Evolutionary conservation across 1,140 invertebrate species (phyloP), one percentile per base, ranked within the genome.

Genomic region (Scaptomyza graminum): DNA sequence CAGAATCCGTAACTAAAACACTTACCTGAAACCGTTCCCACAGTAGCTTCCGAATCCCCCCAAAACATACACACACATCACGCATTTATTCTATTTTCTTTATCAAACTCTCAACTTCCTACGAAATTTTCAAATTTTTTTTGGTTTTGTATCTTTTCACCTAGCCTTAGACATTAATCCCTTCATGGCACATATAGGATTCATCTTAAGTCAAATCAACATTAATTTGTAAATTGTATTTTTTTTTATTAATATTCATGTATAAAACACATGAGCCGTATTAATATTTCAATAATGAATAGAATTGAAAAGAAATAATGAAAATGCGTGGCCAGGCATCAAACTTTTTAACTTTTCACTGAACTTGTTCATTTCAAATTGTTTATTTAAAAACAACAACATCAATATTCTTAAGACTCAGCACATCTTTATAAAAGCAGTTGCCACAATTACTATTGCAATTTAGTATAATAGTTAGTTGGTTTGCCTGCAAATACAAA

Each of bases 271-370:
- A 44, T 56, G 60, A 50, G 46, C 44, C 55, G 44, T 56, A 55
- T 34, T n/a, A 34, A 60, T 47, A 18, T 50, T 51, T 39, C 13
- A 25, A 59, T 57, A 69, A 25, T 18, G 25, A 37, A 72, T 50
- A 52, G 31, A 28, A 69, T 51, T 47, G 63, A 60, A 68, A 54
- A 63, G 44, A 57, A 79, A 77, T 66, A 49, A 79, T 70, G 65
- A 74, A 87, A 90, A 90, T 90, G 89, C 89, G 89, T 90, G 89
- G 89, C 89, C 88, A 89, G 83, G 89, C 89, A 90, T 89, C 72
- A 84, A 88, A 72, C 63, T 64, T 74, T 9, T 84, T 69, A 67
- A 73, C 60, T 77, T 66, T 62, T 83, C 76, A 83, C 79, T 31
- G 47, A 69, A 67, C 61, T 70, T 79, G 65, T 69, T 79, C 22